These are phyloP conservation scores for Brachyhypopomus gauderio DNA, from an alignment of 2,113 vertebrate genomes.

Conservation along the genomic window DNA sequence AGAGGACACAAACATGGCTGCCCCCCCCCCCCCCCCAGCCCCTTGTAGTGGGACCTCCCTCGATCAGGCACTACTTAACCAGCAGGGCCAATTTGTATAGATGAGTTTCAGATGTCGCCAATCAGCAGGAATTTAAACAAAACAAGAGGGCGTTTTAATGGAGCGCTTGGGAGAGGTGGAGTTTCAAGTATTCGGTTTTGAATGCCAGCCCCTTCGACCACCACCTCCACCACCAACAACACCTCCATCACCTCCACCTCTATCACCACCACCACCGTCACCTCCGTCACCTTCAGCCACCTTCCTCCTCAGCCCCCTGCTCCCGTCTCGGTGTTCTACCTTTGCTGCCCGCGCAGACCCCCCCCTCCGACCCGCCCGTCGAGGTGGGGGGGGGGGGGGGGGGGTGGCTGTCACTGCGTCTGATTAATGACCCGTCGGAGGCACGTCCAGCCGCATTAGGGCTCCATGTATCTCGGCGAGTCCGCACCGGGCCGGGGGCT, in stretches of 20 bases:
- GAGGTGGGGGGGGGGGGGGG: slow-evolving; percentile 68
- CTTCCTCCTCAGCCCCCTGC: slow-evolving; percentile 64
- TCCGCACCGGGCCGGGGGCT: slow-evolving; percentile 88
- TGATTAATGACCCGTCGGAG: slow-evolving; percentile 99
- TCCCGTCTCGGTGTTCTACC: slow-evolving; percentile 61
- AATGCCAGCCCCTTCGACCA: not conserved
- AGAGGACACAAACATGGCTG: not conserved
- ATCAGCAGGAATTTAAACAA: slow-evolving; percentile 59
- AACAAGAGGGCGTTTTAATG: slow-evolving; percentile 34
- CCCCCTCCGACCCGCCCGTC: slow-evolving; percentile 61
- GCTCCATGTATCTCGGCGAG: slow-evolving; percentile 95
- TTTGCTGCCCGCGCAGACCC: slow-evolving; percentile 64
- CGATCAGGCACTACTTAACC: slow-evolving; percentile 42
- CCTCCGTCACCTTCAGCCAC: slow-evolving; percentile 48
- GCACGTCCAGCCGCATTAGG: slow-evolving; percentile 99
- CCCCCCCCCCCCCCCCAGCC: not conserved
- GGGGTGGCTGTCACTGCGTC: slow-evolving; percentile 93
- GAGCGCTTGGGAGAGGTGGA: slow-evolving; percentile 17
- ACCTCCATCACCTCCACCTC: not conserved
- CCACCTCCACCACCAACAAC: not conserved
- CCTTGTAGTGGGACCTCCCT: slow-evolving; percentile 15
- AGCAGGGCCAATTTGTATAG: slow-evolving; percentile 46
- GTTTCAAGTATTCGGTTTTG: not conserved
- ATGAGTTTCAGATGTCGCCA: slow-evolving; percentile 59
- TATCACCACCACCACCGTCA: not conserved